Evolutionary conservation across 2,888 invertebrate species (phyloP).

Genomic region (Metellina segmentata): DNA sequence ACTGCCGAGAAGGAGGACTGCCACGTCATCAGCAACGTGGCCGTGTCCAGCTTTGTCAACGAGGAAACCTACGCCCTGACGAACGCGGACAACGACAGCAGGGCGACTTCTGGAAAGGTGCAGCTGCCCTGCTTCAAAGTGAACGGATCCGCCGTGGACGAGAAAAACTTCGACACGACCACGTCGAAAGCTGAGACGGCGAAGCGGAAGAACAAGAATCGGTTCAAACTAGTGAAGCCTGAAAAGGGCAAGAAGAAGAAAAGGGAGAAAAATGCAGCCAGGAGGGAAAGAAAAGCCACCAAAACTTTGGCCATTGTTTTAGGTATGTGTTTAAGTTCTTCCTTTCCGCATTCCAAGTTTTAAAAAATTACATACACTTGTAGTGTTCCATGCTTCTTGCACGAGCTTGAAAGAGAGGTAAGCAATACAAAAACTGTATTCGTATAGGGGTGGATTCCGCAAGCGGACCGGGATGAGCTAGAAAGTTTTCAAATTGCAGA

Average conservation of each 20-base stretch:
- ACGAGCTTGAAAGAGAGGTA: too few relatives aligned
- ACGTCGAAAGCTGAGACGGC: not conserved
- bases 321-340: constrained; percentile 84
- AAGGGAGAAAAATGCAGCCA: constrained; percentile 94
- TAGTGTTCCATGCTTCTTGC: too few relatives aligned
- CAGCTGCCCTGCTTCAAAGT: constrained; percentile 40
- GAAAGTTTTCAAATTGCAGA: too few relatives aligned
- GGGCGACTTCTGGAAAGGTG: not conserved
- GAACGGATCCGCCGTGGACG: constrained; percentile 54
- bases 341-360: too few relatives aligned
- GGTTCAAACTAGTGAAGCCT: constrained; percentile 84
- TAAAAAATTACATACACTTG: too few relatives aligned
- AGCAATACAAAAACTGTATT: too few relatives aligned
- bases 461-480: too few relatives aligned
- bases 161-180: not conserved
- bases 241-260: constrained; percentile 97
- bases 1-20: constrained; percentile 79
- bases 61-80: not conserved
- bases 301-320: constrained; percentile 99
- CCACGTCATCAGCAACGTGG: constrained; percentile 59
- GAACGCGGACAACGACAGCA: not conserved
- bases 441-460: too few relatives aligned
- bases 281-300: constrained; percentile 97
- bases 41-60: constrained; percentile 34
- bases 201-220: constrained; percentile 72